These are phyloP conservation scores for Hymenochirus boettgeri DNA, from an alignment of 2,113 vertebrate species.

Conservation along the genomic window DNA sequence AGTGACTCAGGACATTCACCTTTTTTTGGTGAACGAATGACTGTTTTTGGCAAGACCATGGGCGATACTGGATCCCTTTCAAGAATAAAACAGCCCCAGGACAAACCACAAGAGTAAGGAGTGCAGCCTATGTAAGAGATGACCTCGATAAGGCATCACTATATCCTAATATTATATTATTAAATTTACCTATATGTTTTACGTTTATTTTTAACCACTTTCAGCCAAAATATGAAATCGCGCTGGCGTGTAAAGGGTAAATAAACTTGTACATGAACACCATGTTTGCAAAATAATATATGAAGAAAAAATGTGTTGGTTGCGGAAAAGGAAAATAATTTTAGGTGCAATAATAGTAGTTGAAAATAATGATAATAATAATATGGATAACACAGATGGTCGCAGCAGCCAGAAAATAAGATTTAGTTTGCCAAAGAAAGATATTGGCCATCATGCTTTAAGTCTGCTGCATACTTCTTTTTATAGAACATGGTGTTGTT, in stretches of 20 bases:
- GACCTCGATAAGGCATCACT: no score
- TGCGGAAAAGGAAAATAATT: slow-evolving; percentile 11
- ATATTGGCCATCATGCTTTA: slow-evolving; percentile 43
- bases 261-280: not conserved
- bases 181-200: no score
- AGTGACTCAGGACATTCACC: no score
- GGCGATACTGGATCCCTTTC: no score
- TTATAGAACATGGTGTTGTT: slow-evolving; percentile 47
- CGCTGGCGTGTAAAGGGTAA: slow-evolving; percentile 5
- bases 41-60: no score
- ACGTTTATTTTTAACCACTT: not conserved
- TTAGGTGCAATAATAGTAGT: slow-evolving; percentile 22
- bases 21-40: no score
- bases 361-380: slow-evolving; percentile 23
- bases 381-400: slow-evolving; percentile 32
- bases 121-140: no score
- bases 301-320: slow-evolving; percentile 19
- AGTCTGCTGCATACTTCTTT: slow-evolving; percentile 49
- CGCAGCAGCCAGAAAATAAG: slow-evolving; percentile 45
- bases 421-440: slow-evolving; percentile 48
- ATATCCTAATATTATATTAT: no score
- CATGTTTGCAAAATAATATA: slow-evolving; percentile 11
- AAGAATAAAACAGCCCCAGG: no score
- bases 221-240: not conserved
- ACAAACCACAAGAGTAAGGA: no score